Evolutionary conservation across 2,113 vertebrate species (phyloP).

Genomic region (Struthidea cinerea): DNA sequence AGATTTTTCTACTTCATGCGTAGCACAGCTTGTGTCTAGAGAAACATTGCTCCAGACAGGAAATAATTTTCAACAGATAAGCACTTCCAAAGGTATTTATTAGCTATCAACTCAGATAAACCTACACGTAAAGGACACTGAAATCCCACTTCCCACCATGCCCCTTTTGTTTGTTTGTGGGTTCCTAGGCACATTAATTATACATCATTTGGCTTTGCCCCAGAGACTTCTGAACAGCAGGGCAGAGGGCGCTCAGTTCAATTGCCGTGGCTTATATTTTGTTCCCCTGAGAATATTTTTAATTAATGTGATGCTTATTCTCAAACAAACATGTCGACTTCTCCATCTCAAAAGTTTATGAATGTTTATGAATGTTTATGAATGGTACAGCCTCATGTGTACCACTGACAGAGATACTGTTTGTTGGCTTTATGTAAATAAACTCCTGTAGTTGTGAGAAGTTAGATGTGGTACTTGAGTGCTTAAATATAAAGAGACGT

Average conservation of each 20-base stretch:
- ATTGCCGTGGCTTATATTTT: background rate
- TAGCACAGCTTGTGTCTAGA: background rate
- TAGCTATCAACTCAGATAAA: background rate
- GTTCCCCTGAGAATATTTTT: background rate
- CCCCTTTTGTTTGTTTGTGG: background rate
- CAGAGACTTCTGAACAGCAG: background rate
- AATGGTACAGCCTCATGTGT: background rate
- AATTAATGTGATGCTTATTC: background rate
- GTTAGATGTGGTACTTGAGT: background rate
- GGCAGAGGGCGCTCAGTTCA: background rate
- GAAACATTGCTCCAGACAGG: background rate
- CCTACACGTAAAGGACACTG: background rate
- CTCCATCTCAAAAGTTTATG: background rate
- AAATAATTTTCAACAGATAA: background rate
- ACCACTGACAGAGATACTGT: background rate
- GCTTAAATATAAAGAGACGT: background rate
- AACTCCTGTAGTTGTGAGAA: background rate
- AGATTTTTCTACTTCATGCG: background rate
- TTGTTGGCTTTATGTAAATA: background rate
- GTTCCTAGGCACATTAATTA: slow-evolving; percentile 11
- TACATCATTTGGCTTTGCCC: background rate
- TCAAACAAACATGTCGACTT: background rate
- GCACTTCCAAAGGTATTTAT: background rate
- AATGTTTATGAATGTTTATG: background rate
- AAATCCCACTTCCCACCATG: background rate